These are phyloP conservation scores for Buteo buteo DNA, from an alignment of 2,113 vertebrate genomes.

Conservation along the genomic window DNA sequence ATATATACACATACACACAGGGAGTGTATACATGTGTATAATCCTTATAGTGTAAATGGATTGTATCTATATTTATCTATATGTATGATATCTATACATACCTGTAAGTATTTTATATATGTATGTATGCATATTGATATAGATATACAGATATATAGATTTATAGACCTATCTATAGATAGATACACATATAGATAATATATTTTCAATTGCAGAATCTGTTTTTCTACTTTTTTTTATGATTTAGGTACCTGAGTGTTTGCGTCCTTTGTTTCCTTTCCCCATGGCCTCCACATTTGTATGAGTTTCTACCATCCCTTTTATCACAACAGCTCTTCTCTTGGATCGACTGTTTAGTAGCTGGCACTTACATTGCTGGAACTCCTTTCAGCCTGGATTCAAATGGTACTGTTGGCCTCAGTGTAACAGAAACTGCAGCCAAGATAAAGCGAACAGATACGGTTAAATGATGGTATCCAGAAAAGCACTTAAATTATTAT, in stretches of 20 bases:
- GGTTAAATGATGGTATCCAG: background rate
- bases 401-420: background rate
- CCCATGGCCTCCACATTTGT: background rate
- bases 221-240: background rate
- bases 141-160: background rate
- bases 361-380: background rate
- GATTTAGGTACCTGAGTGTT: background rate
- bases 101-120: background rate
- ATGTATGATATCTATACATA: too few relatives aligned
- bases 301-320: background rate
- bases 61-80: background rate
- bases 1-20: background rate
- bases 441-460: background rate
- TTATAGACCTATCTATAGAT: too few relatives aligned
- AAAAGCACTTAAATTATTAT: background rate
- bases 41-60: too few relatives aligned
- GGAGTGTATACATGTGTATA: background rate
- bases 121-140: background rate
- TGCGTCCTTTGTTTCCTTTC: background rate
- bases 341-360: background rate
- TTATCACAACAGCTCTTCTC: background rate
- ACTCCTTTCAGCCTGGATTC: background rate
- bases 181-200: background rate
- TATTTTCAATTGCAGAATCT: background rate
- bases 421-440: background rate